Conservation (phyloP, 2,113 vertebrate species). For the Chrysochloris asiatica region DNA sequence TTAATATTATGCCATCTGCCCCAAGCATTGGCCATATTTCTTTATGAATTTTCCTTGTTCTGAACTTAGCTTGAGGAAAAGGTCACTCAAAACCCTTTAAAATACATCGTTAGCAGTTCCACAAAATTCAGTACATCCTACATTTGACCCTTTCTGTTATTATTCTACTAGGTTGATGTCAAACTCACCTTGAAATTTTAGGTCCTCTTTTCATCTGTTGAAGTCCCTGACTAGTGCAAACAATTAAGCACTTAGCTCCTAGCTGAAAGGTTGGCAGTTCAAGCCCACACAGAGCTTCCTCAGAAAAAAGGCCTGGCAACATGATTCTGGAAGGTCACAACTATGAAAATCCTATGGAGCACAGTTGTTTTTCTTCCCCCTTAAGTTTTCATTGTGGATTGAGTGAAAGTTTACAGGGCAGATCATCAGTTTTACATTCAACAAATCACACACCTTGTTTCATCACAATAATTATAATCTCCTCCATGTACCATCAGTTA, state of each 20-base stretch:
- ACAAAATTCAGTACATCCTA: neutral
- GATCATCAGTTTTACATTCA: no score
- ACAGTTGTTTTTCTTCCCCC: no score
- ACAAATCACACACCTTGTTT: no score
- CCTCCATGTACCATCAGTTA: no score
- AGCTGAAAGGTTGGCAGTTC: neutral
- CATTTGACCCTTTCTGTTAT: neutral
- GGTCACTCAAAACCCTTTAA: neutral
- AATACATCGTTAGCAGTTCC: neutral
- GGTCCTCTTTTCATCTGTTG: neutral
- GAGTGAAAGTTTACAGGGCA: no score
- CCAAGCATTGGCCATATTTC: neutral
- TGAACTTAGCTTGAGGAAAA: slow-evolving; percentile 45
- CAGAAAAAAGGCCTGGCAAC: neutral
- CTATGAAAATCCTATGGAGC: no score
- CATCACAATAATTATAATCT: no score
- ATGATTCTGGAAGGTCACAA: neutral
- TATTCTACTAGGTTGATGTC: neutral
- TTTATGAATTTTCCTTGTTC: slow-evolving; percentile 18
- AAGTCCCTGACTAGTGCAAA: neutral
- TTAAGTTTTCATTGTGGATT: no score
- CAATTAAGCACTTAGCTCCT: neutral
- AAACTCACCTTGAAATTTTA: neutral
- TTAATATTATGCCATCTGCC: slow-evolving; percentile 27
- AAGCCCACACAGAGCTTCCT: no score